Conservation (phyloP, 2,797 vertebrate species). For the Mormyrops boulengeri region DNA sequence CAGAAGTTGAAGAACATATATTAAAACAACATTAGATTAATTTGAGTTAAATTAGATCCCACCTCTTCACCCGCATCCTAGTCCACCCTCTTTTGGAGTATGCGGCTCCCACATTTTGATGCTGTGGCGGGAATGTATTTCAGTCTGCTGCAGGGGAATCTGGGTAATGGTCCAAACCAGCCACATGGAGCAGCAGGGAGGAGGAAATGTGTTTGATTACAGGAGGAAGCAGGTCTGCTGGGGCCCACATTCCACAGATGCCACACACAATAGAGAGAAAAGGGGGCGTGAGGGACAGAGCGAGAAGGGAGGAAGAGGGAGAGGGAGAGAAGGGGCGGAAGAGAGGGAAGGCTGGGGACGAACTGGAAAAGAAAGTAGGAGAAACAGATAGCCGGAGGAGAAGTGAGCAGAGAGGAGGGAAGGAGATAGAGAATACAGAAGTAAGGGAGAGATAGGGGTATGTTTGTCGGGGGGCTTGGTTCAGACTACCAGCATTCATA, state of each 20-base stretch:
- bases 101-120: background rate
- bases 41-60: conserved; percentile 12
- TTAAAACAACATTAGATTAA: background rate
- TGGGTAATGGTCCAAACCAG: conserved; percentile 27
- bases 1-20: background rate
- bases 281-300: conserved; percentile 13
- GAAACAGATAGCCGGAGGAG: background rate
- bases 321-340: background rate
- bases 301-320: background rate
- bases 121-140: conserved; percentile 18
- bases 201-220: conserved; percentile 36
- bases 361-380: background rate
- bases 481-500: conserved; percentile 20
- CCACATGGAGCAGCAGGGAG: conserved; percentile 23
- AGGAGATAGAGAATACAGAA: background rate
- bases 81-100: background rate
- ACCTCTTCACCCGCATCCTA: background rate
- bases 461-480: background rate
- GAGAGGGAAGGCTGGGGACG: background rate
- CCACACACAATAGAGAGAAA: conserved; percentile 32
- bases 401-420: background rate
- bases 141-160: conserved; percentile 21
- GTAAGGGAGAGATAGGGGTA: background rate
- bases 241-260: conserved; percentile 32
- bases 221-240: conserved; percentile 32